These are phyloP conservation scores for Macrochelys suwanniensis DNA, from an alignment of 2,797 vertebrate species.

Conservation along the genomic window DNA sequence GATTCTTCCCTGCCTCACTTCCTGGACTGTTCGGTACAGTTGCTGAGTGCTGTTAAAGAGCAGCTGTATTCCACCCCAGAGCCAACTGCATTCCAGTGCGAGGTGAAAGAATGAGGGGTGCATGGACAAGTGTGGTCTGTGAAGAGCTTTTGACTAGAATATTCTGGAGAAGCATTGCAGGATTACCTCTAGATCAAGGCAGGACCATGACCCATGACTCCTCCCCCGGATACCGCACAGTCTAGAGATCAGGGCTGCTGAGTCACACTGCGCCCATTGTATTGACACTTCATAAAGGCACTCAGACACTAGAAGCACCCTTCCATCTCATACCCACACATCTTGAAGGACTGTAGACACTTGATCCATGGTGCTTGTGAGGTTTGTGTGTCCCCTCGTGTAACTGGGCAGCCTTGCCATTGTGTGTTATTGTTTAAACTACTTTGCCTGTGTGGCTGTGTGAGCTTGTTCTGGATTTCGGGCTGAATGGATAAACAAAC, in stretches of 20 bases:
- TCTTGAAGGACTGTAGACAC: not conserved
- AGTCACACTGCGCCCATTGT: not conserved
- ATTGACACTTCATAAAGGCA: not conserved
- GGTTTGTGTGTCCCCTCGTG: not conserved
- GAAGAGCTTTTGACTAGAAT: not conserved
- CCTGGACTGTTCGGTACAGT: not conserved
- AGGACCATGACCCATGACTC: not conserved
- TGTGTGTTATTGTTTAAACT: not conserved
- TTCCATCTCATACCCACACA: accelerated
- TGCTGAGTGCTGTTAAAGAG: not conserved
- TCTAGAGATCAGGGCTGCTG: not conserved
- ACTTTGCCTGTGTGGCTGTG: not conserved
- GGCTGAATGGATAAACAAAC: slow-evolving; percentile 9
- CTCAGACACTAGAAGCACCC: accelerated
- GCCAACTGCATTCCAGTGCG: not conserved
- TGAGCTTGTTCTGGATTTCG: not conserved
- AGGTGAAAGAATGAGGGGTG: not conserved
- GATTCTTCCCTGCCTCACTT: not conserved
- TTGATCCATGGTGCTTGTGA: not conserved
- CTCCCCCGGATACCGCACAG: not conserved
- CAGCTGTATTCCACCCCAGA: not conserved
- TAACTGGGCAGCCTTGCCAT: not conserved
- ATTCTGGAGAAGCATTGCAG: not conserved
- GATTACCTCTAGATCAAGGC: not conserved
- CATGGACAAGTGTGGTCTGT: not conserved